Evolutionary conservation across 2,113 vertebrate genomes (phyloP), one percentile per base, ranked within the genome.

Genomic region (Pygoscelis antarcticus): DNA sequence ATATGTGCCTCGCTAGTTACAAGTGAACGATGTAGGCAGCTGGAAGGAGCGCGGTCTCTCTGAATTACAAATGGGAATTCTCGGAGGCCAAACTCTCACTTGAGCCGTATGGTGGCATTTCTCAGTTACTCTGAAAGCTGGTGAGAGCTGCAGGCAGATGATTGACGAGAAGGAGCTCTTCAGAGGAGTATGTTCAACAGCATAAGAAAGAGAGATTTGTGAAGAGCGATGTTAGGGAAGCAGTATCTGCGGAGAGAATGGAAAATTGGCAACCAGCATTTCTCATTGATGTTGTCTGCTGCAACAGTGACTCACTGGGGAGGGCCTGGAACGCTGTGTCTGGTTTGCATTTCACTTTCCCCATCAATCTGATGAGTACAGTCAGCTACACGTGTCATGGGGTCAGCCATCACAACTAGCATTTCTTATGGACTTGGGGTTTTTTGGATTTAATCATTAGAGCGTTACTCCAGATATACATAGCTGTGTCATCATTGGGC

Each of bases 341-440:
- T 60, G 8, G 9, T 62, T 19, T 55, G 47, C 71, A 30, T 69
- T 94, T 89, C 96, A 89, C 95, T 94, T 92, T 96, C 91, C 78
- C 79, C 75, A 9, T 30, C 22, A 18, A 29, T 38, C 57, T 32
- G 40, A 27, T 52, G 18, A 27, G 20, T 7, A 47, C 40, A 51
- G 75, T 64, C 89, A 72, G 66, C 57, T 57, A 14, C 76, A 7
- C 16, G 6, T 58, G 40, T n/a, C 78, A 18, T 1, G 6, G n/a
- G 51, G 27, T 46, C 21, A 26, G 55, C 46, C 46, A 8, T 6
- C 79, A 32, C 52, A 60, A 1, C 16, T 15, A 14, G 55, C 36
- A 11, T 64, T 65, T 74, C 55, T 47, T 10, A 9, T 2, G 44
- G 44, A 23, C 70, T 42, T 40, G 11, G 47, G 6, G 0, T 16